These are phyloP conservation scores for Torymus auratus DNA, from an alignment of 2,888 invertebrate species.

Conservation along the genomic window DNA sequence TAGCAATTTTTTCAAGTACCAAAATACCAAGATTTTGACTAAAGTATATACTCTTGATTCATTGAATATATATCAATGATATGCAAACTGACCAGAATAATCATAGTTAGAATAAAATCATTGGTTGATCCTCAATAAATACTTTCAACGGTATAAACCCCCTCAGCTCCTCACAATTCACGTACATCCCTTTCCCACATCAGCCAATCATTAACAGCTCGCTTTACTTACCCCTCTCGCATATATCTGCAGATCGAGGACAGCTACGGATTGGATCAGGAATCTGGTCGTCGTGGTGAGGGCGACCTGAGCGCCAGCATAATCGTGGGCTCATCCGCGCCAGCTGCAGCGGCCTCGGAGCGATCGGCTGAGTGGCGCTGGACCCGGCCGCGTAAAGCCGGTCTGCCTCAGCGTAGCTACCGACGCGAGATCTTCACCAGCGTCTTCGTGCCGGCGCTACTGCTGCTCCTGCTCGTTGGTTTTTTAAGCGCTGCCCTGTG, in stretches of 20 bases:
- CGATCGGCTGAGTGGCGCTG: slow-evolving; percentile 78
- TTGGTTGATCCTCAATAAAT: no score
- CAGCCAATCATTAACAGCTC: no score
- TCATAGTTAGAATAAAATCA: no score
- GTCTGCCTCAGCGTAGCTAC: slow-evolving; percentile 84
- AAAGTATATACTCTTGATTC: no score
- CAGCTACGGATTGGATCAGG: slow-evolving; percentile 66
- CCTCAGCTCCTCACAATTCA: no score
- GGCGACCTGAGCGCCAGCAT: slow-evolving; percentile 69
- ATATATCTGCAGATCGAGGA: slow-evolving; percentile 67
- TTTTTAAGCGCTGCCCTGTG: slow-evolving; percentile 85
- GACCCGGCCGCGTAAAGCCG: slow-evolving; percentile 80
- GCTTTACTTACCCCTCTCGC: no score
- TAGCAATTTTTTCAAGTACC: no score
- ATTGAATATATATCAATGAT: no score
- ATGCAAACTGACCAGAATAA: no score
- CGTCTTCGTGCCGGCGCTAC: slow-evolving; percentile 83
- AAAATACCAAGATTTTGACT: no score
- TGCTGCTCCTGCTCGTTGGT: slow-evolving; percentile 83
- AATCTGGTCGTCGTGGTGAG: slow-evolving; percentile 68
- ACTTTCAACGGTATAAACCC: neutral
- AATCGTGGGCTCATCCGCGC: slow-evolving; percentile 66
- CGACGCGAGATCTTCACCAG: slow-evolving; percentile 84
- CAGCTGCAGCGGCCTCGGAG: slow-evolving; percentile 70
- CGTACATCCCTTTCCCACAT: no score